These are phyloP conservation scores for Hystrix cristata DNA, from an alignment of 2,113 vertebrate genomes.

Conservation along the genomic window DNA sequence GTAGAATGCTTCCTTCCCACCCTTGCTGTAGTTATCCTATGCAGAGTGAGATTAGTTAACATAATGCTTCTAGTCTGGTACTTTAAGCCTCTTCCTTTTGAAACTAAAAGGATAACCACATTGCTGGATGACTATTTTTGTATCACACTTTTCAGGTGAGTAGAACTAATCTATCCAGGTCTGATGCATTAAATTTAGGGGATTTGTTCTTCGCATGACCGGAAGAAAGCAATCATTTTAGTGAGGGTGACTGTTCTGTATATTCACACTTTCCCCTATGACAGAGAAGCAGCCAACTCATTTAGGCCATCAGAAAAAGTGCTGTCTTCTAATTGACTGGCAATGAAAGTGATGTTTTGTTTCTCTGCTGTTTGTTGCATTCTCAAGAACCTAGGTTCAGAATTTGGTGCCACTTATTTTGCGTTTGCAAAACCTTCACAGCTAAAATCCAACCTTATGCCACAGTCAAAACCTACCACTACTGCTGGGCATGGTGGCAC, in stretches of 20 bases:
- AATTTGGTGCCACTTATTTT: constrained; percentile 11
- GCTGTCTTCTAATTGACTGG: background rate
- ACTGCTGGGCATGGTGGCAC: too few relatives aligned
- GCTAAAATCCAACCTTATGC: background rate
- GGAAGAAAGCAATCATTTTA: background rate
- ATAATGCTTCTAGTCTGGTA: background rate
- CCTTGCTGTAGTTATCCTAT: background rate
- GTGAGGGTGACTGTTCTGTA: background rate
- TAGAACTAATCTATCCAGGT: background rate
- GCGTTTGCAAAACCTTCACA: background rate
- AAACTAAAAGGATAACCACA: background rate
- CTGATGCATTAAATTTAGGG: background rate
- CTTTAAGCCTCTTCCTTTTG: background rate
- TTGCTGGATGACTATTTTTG: background rate
- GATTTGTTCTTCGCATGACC: background rate
- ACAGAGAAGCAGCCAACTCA: background rate
- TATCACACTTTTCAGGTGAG: background rate
- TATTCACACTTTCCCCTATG: background rate
- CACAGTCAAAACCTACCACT: background rate
- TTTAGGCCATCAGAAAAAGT: background rate
- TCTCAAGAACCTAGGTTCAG: constrained; percentile 31
- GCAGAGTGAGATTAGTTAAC: background rate
- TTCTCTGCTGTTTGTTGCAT: constrained; percentile 1
- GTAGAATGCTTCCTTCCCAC: background rate
- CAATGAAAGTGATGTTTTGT: background rate